A percentile compares a stretch with the other conserved stretches of the same genome.
Evolutionary conservation across 1,140 invertebrate species (phyloP).

Genomic region (Apis florea): DNA sequence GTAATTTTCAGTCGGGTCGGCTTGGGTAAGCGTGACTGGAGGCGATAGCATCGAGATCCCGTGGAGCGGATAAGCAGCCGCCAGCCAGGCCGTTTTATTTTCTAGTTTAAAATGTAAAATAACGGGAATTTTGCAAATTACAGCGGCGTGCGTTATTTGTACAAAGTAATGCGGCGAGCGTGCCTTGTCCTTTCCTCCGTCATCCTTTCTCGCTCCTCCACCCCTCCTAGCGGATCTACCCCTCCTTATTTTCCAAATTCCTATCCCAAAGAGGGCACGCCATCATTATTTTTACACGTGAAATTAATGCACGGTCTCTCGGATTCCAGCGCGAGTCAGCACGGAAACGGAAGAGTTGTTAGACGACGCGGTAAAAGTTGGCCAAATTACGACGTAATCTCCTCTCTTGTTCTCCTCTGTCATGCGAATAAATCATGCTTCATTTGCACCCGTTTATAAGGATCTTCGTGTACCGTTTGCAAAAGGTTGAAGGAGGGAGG

Average conservation of each 20-base stretch:
- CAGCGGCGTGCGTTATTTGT: constrained; percentile 71
- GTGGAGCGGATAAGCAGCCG: constrained; percentile 71
- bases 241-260: constrained; percentile 51
- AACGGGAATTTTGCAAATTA: constrained; percentile 76
- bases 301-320: constrained; percentile 54
- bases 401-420: not conserved
- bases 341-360: constrained; percentile 32
- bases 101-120: constrained; percentile 77
- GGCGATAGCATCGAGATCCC: constrained; percentile 76
- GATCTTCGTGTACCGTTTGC: not conserved
- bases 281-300: constrained; percentile 59
- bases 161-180: constrained; percentile 72
- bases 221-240: constrained; percentile 3
- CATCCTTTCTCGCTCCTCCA: not conserved
- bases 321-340: constrained; percentile 40
- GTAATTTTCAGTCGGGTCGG: constrained; percentile 74
- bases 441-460: constrained; percentile 3
- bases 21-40: constrained; percentile 76
- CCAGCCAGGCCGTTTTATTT: constrained; percentile 72
- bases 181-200: constrained; percentile 42
- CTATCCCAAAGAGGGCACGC: constrained; percentile 47
- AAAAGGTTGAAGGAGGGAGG: too few relatives aligned
- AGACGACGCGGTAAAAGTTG: not conserved
- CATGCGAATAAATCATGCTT: constrained; percentile 24
- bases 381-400: constrained; percentile 34